Conservation (phyloP, 2,113 vertebrate species). For the Rhizomys pruinosus region DNA sequence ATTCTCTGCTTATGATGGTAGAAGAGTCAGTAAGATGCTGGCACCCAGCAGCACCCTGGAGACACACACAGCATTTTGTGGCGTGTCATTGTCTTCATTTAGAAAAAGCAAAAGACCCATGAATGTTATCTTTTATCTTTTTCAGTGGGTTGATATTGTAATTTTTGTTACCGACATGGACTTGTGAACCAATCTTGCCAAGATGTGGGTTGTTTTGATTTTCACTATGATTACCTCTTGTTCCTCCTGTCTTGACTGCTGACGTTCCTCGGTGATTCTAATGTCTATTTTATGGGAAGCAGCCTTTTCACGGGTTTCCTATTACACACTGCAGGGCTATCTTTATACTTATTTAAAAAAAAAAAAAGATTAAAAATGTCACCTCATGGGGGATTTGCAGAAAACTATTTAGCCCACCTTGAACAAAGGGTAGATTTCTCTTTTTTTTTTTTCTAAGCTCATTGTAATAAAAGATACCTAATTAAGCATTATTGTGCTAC, state of each 20-base stretch:
- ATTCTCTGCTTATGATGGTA: constrained; percentile 72
- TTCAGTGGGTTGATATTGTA: constrained; percentile 71
- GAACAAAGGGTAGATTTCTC: constrained; percentile 80
- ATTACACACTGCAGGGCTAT: constrained; percentile 83
- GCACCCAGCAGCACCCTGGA: constrained; percentile 69
- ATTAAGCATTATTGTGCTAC: constrained; percentile 90
- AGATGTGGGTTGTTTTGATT: constrained; percentile 77
- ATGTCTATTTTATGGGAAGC: constrained; percentile 82
- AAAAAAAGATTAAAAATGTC: constrained; percentile 75
- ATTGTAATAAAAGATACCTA: constrained; percentile 82
- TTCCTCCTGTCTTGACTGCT: constrained; percentile 75
- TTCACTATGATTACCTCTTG: constrained; percentile 75
- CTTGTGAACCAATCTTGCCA: constrained; percentile 84
- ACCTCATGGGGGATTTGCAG: constrained; percentile 82
- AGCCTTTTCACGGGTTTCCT: constrained; percentile 84
- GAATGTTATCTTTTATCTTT: constrained; percentile 83
- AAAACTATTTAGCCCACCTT: constrained; percentile 82
- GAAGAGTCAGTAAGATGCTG: constrained; percentile 72
- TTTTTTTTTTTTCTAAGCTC: constrained; percentile 82
- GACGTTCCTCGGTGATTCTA: constrained; percentile 73
- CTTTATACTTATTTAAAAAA: constrained; percentile 78
- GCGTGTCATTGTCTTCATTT: constrained; percentile 72
- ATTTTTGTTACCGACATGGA: constrained; percentile 79
- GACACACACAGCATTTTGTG: constrained; percentile 69
- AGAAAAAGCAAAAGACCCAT: constrained; percentile 66